Base-by-base conservation (phyloP, 2,888 invertebrate genomes). In the Scaptomyza reducta region DNA sequence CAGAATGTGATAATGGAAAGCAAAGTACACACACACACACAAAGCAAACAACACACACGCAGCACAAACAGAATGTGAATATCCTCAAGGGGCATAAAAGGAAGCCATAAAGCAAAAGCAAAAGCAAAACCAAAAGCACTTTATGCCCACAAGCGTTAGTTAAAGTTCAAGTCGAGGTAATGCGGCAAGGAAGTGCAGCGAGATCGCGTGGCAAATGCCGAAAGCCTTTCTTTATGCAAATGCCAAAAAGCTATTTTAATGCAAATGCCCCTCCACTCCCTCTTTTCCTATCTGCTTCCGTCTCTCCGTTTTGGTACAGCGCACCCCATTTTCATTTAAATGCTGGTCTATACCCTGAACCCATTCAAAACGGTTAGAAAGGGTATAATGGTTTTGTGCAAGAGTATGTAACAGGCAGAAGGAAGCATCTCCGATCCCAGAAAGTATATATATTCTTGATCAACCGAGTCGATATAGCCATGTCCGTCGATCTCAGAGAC, bases 241-340 rank as follows among this genome's bases (percentile, higher is more conserved):
- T 77, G 59, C 65, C 74, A 66, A 13, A 75, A 79, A 71, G 78
- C 62, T 81, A 80, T 70, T 83, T 80, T 80, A 83, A 74, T 88
- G 82, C 74, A 82, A 86, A 82, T 87, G 18, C 44, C 44, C 31
- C 25, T 5, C 4, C 41, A 10, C 33, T n/a, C 5, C 16, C n/a
- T 16, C 7, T 7, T 11, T 29, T 16, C 3, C 1, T 9, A 7
- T 7, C 14, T 14, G n/a, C 22, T 22, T 22, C 22, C 22, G 4
- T 35, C 5, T 11, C 35, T 29, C n/a, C n/a, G 6, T 16, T 25
- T 42, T 18, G 7, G n/a, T 13, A 16, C 18, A 42, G 6, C 27
- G 14, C 29, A 13, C 16, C 38, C 40, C 59, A 53, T 42, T 70
- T 87, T 70, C 60, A 70, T 87, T 85, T 71, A 55, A 65, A 77